Evolutionary conservation across 2,888 invertebrate species (phyloP).

Genomic region (Oxycera nigricornis): DNA sequence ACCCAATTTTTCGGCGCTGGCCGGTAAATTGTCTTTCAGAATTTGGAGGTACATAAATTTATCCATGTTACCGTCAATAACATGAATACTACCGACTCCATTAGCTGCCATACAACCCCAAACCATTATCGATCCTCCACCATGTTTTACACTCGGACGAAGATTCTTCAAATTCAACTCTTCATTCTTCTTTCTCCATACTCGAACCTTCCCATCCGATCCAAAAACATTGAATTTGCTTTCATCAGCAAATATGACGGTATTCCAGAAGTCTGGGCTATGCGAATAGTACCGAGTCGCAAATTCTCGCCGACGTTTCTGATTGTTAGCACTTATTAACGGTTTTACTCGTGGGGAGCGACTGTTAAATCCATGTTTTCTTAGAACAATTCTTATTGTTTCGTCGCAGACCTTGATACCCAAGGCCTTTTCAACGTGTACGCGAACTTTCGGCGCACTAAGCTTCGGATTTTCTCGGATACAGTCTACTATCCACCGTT

Average conservation of each 20-base stretch:
- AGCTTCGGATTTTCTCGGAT: not conserved
- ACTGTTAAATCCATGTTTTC: not conserved
- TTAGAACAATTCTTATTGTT: slow-evolving; percentile 10
- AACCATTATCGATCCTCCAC: not conserved
- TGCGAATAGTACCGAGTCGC: slow-evolving; percentile 9
- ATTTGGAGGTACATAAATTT: slow-evolving; percentile 25
- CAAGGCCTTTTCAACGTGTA: slow-evolving; percentile 5
- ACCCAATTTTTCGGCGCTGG: too few relatives aligned
- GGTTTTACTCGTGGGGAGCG: slow-evolving; percentile 5
- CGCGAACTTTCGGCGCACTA: slow-evolving; percentile 10
- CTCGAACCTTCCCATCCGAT: slow-evolving; percentile 15
- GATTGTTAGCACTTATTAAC: slow-evolving; percentile 1
- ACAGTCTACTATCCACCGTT: slow-evolving; percentile 3
- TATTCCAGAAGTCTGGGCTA: slow-evolving; percentile 8
- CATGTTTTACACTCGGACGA: slow-evolving; percentile 10
- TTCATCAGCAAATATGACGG: slow-evolving; percentile 6
- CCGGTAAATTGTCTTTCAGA: not conserved
- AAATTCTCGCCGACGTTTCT: slow-evolving; percentile 4
- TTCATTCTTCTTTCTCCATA: slow-evolving; percentile 8
- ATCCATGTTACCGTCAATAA: slow-evolving; percentile 45
- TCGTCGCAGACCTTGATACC: slow-evolving; percentile 13
- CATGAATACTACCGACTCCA: slow-evolving; percentile 34
- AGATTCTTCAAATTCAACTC: slow-evolving; percentile 12
- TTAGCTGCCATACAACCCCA: slow-evolving; percentile 36
- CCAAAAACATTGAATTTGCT: slow-evolving; percentile 17